Conservation (phyloP, 2,113 vertebrate genomes). For the Onychostoma macrolepis region DNA sequence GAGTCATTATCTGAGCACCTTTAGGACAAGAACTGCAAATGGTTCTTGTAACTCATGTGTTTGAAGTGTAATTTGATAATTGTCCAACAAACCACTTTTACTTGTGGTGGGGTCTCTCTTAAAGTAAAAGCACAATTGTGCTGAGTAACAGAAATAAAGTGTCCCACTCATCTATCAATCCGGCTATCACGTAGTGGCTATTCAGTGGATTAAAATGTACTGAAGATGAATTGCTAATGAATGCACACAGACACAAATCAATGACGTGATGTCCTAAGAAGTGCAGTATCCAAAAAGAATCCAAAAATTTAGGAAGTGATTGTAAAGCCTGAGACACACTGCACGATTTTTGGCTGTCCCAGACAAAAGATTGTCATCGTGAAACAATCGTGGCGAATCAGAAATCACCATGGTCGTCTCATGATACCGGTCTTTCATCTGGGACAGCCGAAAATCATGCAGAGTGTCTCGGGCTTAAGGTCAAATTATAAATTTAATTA, state of each 20-base stretch:
- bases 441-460: too few species aligned
- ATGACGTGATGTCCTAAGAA: background rate
- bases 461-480: too few species aligned
- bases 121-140: background rate
- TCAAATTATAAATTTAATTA: too few species aligned
- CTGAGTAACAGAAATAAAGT: background rate
- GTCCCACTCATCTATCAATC: conserved; percentile 1
- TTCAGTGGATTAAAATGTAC: conserved; percentile 17
- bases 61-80: background rate
- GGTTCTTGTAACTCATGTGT: background rate
- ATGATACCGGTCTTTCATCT: too few species aligned
- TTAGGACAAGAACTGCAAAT: background rate
- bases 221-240: conserved; percentile 30
- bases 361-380: too few species aligned
- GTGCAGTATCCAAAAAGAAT: background rate
- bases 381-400: too few species aligned
- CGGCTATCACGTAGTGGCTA: background rate
- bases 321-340: too few species aligned
- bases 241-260: background rate
- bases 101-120: background rate
- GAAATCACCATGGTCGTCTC: too few species aligned
- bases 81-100: background rate
- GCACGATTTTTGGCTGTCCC: too few species aligned
- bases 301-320: too few species aligned
- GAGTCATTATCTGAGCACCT: background rate